A percentile compares a stretch with the other conserved stretches of the same genome.
Conservation (phyloP, 2,797 vertebrate genomes). For the Amblyopsis hoosieri region DNA sequence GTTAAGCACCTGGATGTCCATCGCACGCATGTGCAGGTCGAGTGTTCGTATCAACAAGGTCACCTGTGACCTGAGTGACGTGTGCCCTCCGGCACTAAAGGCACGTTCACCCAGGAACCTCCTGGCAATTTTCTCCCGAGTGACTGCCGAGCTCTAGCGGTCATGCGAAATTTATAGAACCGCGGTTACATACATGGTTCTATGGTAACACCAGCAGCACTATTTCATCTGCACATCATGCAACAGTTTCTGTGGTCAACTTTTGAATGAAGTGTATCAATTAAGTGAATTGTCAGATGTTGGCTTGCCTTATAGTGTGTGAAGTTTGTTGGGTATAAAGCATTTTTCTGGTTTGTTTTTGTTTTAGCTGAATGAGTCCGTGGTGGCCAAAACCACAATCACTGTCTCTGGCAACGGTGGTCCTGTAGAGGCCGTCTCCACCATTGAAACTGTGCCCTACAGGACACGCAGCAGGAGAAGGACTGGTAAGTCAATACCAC, state of each 20-base stretch:
- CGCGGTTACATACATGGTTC: too few species aligned
- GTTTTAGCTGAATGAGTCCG: slow-evolving; percentile 87
- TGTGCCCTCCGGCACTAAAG: too few species aligned
- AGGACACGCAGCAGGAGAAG: slow-evolving; percentile 78
- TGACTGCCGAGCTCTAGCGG: too few species aligned
- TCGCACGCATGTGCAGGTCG: too few species aligned
- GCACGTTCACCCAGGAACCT: too few species aligned
- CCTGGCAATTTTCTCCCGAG: too few species aligned
- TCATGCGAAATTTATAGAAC: too few species aligned
- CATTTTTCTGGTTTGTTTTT: neutral
- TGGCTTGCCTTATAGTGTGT: neutral
- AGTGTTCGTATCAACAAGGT: too few species aligned
- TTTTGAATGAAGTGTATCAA: too few species aligned
- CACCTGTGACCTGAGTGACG: too few species aligned
- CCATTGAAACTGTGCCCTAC: slow-evolving; percentile 87
- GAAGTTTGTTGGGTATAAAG: neutral
- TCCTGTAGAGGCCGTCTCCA: slow-evolving; percentile 87
- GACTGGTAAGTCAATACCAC: slow-evolving; percentile 72
- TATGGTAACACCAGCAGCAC: too few species aligned
- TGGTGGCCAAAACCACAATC: slow-evolving; percentile 90
- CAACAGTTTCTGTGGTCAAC: neutral
- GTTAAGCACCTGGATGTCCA: too few species aligned
- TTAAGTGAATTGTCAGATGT: neutral
- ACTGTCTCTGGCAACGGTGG: slow-evolving; percentile 87
- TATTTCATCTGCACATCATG: neutral